Base-by-base conservation (phyloP, 2,888 invertebrate genomes). In the Axea sp. region DNA sequence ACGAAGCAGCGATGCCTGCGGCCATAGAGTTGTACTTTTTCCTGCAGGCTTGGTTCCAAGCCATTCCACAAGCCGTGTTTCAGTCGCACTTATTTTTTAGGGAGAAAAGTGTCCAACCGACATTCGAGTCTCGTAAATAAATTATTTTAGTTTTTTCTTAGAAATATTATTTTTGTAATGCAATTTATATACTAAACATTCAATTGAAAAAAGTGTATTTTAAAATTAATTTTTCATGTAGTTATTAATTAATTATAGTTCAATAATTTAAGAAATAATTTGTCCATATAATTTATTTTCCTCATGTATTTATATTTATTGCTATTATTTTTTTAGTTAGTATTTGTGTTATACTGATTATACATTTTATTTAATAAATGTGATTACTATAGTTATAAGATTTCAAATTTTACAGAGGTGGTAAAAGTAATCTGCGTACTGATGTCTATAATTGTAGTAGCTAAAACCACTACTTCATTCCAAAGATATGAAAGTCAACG, bases 401-500 rank as follows among this genome's bases (percentile, higher is more conserved):
- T n/a, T n/a, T n/a, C n/a, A n/a, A n/a, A n/a, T n/a, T n/a, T 71
- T 88, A 8, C 87, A 94, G 94, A 91, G 77, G 89, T 90, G 60
- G 89, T 93, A 57, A 93, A 94, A 86, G 89, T 91, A 5, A 87
- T 93, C 1, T 92, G 92, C 80, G 90, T 94, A 64, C 82, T 92
- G 0, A 90, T 92, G 75, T 93, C 94, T 1, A 88, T 93, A 24
- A 88, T 92, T 15, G 90, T 93, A 81, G 89, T 94, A 88, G 92
- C 94, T 0, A 90, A 91, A 57, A 92, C 92, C 28, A 93, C 93
- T 8, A 91, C 93, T 15, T 88, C 91, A 14, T 95, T 93, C 81
- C 92, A 94, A 86, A 90, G 94, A 82, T 94, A 94, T 82, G 94
- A 94, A 87, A 92, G 94, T 76, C 94, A 95, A 87, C 93, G 93